Evolutionary conservation across 2,113 vertebrate species (phyloP).

Genomic region (Cyanistes caeruleus): DNA sequence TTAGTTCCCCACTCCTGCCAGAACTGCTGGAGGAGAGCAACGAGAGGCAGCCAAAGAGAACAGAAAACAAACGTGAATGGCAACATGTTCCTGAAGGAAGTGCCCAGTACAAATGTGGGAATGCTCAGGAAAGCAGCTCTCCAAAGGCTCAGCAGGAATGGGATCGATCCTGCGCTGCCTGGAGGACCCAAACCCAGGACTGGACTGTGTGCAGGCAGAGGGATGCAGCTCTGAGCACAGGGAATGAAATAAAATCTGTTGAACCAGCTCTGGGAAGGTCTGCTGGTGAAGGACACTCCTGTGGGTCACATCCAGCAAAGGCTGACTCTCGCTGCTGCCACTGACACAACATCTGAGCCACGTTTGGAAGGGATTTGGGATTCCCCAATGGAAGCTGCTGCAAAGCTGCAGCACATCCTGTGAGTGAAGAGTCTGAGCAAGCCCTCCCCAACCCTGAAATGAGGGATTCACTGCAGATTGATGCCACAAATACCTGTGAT

Average conservation of each 20-base stretch:
- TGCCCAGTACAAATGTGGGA: not conserved
- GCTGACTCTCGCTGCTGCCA: accelerated
- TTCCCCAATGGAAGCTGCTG: not conserved
- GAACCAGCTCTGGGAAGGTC: not conserved
- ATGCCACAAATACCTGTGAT: not conserved
- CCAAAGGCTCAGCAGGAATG: not conserved
- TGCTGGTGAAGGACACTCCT: not conserved
- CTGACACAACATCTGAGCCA: not conserved
- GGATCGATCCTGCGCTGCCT: not conserved
- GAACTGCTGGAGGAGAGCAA: conserved; percentile 32
- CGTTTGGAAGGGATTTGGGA: not conserved
- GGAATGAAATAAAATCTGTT: not conserved
- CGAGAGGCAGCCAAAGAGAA: conserved; percentile 52
- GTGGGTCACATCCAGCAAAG: not conserved
- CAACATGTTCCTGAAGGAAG: not conserved
- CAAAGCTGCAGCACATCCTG: not conserved
- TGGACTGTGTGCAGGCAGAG: not conserved
- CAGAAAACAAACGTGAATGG: conserved; percentile 55
- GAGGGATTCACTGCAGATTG: not conserved
- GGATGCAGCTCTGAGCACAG: not conserved
- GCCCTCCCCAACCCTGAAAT: accelerated
- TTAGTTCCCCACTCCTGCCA: conserved; percentile 36
- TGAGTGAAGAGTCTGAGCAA: not conserved
- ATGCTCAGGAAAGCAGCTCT: not conserved
- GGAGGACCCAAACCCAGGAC: not conserved